These are phyloP conservation scores for Poecilia latipinna DNA, from an alignment of 2,113 vertebrate genomes.

Conservation along the genomic window DNA sequence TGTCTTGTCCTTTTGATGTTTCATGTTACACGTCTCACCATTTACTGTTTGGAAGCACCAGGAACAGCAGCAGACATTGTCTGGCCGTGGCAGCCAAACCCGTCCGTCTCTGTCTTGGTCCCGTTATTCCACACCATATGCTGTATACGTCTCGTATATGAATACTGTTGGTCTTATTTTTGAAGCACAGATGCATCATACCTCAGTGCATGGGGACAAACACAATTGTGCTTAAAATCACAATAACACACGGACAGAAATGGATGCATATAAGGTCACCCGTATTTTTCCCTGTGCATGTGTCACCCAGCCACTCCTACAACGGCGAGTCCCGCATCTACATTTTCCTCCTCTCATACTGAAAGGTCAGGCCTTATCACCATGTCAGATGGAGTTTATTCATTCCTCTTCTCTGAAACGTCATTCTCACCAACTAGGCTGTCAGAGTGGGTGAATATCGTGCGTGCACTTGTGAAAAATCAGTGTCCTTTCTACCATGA, in stretches of 20 bases:
- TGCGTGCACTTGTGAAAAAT: constrained; percentile 40
- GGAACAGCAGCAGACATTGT: too few species aligned
- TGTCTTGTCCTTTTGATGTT: too few species aligned
- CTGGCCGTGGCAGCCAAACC: too few species aligned
- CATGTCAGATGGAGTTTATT: constrained; percentile 65
- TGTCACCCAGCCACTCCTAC: constrained; percentile 50
- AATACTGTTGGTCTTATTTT: neutral
- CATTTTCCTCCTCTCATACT: constrained; percentile 52
- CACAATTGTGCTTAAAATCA: neutral
- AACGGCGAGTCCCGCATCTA: constrained; percentile 36
- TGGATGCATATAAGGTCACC: constrained; percentile 13
- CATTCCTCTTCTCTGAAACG: constrained; percentile 38
- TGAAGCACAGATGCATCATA: neutral
- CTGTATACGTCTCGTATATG: neutral
- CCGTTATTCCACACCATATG: neutral
- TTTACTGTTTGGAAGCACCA: too few species aligned
- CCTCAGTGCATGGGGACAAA: neutral
- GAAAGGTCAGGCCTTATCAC: constrained; percentile 70
- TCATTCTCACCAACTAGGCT: constrained; percentile 53
- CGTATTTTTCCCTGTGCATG: constrained; percentile 10
- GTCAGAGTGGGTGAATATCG: constrained; percentile 56
- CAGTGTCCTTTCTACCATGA: neutral
- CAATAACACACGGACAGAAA: constrained; percentile 3
- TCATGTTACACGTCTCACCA: too few species aligned
- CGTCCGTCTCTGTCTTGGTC: neutral